Conservation (phyloP, 2,113 vertebrate species). For the Silurus glanis region DNA sequence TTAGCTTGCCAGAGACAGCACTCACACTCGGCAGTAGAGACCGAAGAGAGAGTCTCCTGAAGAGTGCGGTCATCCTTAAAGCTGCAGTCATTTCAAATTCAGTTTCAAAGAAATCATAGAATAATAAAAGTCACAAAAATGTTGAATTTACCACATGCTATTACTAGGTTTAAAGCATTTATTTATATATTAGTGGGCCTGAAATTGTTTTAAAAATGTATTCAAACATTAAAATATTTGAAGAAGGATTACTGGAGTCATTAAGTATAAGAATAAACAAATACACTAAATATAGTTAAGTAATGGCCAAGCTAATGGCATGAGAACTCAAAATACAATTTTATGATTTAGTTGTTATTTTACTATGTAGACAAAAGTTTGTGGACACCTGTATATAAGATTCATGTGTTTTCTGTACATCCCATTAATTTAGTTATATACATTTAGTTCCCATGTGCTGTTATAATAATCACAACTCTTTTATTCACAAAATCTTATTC, state of each 20-base stretch:
- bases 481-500: too few relatives aligned
- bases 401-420: too few relatives aligned
- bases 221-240: background rate
- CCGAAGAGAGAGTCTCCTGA: background rate
- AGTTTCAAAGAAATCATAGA: background rate
- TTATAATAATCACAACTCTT: too few relatives aligned
- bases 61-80: background rate
- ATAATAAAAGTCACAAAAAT: background rate
- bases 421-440: too few relatives aligned
- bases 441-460: too few relatives aligned
- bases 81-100: background rate
- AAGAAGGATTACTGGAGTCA: background rate
- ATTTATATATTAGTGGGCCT: too few relatives aligned
- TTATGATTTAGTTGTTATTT: background rate
- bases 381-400: too few relatives aligned
- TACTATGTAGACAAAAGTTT: too few relatives aligned
- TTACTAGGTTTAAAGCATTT: background rate
- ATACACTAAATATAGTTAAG: background rate
- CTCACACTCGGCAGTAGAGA: background rate
- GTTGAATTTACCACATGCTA: background rate
- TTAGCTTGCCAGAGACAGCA: background rate
- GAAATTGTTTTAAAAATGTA: background rate
- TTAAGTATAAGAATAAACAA: background rate
- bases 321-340: background rate
- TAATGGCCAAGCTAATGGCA: background rate